These are phyloP conservation scores for Ridgeia piscesae DNA, from an alignment of 1,140 invertebrate species.

Conservation along the genomic window DNA sequence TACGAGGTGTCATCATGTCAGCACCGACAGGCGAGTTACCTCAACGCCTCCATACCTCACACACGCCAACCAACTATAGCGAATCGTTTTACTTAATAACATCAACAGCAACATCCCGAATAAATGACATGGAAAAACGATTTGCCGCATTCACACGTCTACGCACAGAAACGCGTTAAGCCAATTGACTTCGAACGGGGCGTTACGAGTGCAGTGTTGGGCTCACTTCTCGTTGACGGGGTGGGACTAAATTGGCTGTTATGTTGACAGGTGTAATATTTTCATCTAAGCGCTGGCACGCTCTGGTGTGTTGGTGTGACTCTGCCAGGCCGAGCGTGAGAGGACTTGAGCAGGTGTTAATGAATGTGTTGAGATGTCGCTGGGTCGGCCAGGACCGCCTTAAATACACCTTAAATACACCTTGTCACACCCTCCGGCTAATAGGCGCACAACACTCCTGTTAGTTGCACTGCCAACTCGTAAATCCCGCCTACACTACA, in stretches of 20 bases:
- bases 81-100: not conserved
- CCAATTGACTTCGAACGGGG: not conserved
- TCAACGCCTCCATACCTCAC: not conserved
- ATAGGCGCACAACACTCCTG: not conserved
- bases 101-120: not conserved
- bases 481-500: not conserved
- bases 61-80: not conserved
- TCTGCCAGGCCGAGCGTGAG: not conserved
- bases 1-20: not conserved
- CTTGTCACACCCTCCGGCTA: not conserved
- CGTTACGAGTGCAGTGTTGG: not conserved
- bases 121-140: not conserved
- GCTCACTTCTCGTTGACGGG: not conserved
- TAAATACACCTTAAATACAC: slow-evolving; percentile 6
- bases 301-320: not conserved
- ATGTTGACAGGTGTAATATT: slow-evolving; percentile 6
- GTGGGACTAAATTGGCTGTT: not conserved
- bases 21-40: not conserved
- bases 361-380: not conserved
- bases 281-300: not conserved
- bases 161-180: not conserved
- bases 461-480: not conserved
- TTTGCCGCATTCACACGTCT: not conserved
- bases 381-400: not conserved
- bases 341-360: not conserved